Evolutionary conservation across 2,113 vertebrate genomes (phyloP).

Genomic region (Turnix velox): DNA sequence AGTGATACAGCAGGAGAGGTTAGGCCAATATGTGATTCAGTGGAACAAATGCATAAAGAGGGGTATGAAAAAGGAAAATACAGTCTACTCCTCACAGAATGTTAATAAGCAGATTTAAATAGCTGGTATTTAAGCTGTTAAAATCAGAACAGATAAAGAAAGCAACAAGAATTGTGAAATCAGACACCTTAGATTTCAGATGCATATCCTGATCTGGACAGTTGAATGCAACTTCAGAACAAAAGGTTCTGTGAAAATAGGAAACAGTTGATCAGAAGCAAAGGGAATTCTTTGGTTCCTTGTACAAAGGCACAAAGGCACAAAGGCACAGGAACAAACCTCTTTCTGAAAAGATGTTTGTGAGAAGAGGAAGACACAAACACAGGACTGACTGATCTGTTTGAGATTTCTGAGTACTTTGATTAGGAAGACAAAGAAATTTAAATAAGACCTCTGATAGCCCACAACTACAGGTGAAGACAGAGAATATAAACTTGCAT

Average conservation of each 20-base stretch:
- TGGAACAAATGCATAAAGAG: background rate
- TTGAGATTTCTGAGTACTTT: background rate
- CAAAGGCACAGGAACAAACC: accelerated
- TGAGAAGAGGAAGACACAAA: background rate
- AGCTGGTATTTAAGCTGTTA: background rate
- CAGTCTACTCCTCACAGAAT: background rate
- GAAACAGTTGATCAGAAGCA: background rate
- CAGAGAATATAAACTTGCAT: background rate
- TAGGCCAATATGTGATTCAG: background rate
- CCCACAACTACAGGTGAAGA: background rate
- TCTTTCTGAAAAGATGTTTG: background rate
- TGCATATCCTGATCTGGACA: background rate
- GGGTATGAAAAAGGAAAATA: background rate
- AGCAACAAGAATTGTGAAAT: background rate
- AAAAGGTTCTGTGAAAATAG: background rate
- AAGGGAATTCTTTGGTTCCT: too few relatives aligned
- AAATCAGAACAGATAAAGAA: background rate
- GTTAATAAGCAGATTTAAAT: background rate
- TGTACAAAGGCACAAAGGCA: too few relatives aligned
- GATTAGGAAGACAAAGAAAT: background rate
- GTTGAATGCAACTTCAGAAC: background rate
- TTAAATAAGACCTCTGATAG: background rate
- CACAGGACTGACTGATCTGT: background rate
- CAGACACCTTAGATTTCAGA: background rate
- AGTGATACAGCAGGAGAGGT: background rate